These are phyloP conservation scores for Galerucella nymphaeae DNA, from an alignment of 2,888 invertebrate species.

Conservation along the genomic window DNA sequence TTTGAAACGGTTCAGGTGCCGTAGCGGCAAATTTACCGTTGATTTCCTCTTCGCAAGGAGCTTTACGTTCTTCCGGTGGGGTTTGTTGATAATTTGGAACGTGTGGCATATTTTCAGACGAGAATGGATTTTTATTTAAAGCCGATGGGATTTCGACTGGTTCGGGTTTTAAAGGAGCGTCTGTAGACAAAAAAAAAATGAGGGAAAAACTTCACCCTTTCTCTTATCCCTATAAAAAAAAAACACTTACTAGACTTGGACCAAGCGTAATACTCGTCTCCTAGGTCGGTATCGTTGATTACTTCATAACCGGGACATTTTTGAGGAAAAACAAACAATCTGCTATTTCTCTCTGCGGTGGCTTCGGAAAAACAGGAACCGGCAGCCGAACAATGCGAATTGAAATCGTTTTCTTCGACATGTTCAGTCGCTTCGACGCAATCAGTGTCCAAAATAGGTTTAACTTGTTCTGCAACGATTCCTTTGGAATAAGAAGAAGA, in stretches of 20 bases:
- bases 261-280: slow-evolving; percentile 29
- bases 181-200: slow-evolving; percentile 1
- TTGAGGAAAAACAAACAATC: slow-evolving; percentile 61
- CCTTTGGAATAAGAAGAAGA: slow-evolving; percentile 37
- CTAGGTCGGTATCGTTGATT: slow-evolving; percentile 34
- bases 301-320: slow-evolving; percentile 61
- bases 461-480: slow-evolving; percentile 20
- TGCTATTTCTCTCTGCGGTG: slow-evolving; percentile 37
- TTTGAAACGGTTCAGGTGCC: neutral
- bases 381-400: slow-evolving; percentile 54
- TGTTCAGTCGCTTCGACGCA: neutral
- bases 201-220: no score
- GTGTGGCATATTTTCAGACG: slow-evolving; percentile 22
- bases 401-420: slow-evolving; percentile 31
- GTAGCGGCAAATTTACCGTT: slow-evolving; percentile 8
- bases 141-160: slow-evolving; percentile 2
- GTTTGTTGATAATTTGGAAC: slow-evolving; percentile 54
- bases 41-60: slow-evolving; percentile 12
- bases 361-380: slow-evolving; percentile 53
- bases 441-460: neutral
- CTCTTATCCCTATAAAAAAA: no score
- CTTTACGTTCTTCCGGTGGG: slow-evolving; percentile 41
- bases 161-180: neutral
- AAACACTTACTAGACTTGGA: slow-evolving; percentile 31
- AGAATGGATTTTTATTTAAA: slow-evolving; percentile 9